phyloP scores from a whole-genome alignment of 2,113 vertebrate genomes.

The Hyperopisus bebe region DNA sequence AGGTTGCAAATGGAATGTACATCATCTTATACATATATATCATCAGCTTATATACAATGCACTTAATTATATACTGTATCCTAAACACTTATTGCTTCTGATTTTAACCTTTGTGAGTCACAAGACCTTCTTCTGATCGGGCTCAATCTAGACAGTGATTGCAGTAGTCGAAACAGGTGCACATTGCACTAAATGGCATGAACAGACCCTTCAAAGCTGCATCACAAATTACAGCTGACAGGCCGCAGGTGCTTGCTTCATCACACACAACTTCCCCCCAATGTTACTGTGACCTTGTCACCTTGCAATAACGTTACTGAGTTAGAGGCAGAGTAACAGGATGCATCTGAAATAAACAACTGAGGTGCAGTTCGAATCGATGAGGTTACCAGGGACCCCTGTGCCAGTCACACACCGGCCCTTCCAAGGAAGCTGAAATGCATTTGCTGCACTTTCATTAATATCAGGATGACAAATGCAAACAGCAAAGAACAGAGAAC shows the following conservation, averaged over 20 bases:
- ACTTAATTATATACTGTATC: not conserved
- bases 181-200: not conserved
- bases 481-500: not conserved
- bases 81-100: not conserved
- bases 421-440: not conserved
- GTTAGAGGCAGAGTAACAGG: not conserved
- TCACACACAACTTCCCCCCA: not conserved
- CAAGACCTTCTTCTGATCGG: not conserved
- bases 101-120: not conserved
- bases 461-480: not conserved
- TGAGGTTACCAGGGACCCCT: not conserved
- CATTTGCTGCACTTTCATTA: not conserved
- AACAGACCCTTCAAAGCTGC: not conserved
- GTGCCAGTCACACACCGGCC: not conserved
- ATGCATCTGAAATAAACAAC: not conserved
- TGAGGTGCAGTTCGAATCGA: too few relatives aligned
- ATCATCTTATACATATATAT: not conserved
- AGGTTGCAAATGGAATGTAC: not conserved
- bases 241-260: not conserved
- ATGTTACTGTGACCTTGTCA: not conserved
- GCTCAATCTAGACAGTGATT: not conserved
- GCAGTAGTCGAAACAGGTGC: not conserved
- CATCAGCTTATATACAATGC: not conserved
- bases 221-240: slow-evolving; percentile 10
- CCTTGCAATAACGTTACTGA: not conserved